These are phyloP conservation scores for Eulemur mongoz DNA, from an alignment of 2,797 vertebrate species.

Conservation along the genomic window DNA sequence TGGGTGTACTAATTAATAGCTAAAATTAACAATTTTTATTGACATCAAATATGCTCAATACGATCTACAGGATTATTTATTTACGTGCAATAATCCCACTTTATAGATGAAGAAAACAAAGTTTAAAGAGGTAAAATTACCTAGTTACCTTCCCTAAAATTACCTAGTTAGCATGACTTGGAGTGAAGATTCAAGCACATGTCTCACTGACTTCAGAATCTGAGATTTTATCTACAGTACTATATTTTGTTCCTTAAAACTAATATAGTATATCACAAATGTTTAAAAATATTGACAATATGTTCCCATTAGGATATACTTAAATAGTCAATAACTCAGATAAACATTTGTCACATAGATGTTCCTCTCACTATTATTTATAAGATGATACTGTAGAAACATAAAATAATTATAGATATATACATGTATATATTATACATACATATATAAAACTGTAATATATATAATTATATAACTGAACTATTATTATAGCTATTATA, in stretches of 20 bases:
- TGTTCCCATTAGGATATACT: not conserved
- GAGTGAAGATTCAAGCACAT: not conserved
- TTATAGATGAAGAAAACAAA: not conserved
- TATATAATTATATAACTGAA: not conserved
- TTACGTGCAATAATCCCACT: not conserved
- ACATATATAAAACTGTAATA: not conserved
- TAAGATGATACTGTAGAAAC: not conserved
- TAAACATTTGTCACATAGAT: not conserved
- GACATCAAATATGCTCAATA: not conserved
- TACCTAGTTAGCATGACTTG: not conserved
- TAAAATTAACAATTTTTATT: not conserved
- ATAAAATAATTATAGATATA: not conserved
- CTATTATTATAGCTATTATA: not conserved
- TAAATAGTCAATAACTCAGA: not conserved
- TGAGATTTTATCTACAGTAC: not conserved
- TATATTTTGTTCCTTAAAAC: not conserved
- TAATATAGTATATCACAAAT: not conserved
- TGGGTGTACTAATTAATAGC: not conserved
- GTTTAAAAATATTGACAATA: not conserved
- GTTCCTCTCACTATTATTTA: constrained; percentile 14
- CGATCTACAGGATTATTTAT: not conserved
- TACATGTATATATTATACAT: not conserved
- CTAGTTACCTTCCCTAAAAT: not conserved
- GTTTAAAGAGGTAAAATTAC: not conserved
- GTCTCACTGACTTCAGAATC: not conserved